Percentiles rank a stretch among this genome's conserved stretches.
phyloP scores from a whole-genome alignment of 2,797 vertebrate species.

The Melanogrammus aeglefinus region DNA sequence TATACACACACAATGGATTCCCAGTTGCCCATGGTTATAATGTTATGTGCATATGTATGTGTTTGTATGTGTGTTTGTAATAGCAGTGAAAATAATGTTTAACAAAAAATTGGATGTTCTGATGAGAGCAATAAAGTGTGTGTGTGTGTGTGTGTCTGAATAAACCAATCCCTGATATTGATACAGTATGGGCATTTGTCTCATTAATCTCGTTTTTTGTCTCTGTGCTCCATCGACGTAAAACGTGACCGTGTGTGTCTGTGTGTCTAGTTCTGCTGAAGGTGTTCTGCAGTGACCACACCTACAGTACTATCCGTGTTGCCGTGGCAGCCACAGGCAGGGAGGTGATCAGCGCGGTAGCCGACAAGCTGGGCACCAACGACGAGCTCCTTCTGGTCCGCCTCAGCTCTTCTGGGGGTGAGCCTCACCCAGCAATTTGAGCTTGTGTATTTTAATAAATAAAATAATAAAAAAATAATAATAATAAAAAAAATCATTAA shows the following conservation, averaged over 20 bases:
- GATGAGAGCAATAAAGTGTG: too few species aligned
- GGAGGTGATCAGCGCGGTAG: conserved; percentile 85
- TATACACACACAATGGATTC: neutral
- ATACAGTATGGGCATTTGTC: neutral
- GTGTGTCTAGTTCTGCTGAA: conserved; percentile 85
- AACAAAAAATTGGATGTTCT: neutral
- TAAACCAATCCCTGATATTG: too few species aligned
- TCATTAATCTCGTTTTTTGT: neutral
- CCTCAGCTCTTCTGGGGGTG: conserved; percentile 91
- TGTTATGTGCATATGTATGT: neutral
- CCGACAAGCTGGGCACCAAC: conserved; percentile 87
- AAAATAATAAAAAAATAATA: too few species aligned
- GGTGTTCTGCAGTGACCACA: conserved; percentile 94
- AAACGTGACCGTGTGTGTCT: neutral
- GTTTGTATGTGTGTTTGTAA: conserved; percentile 4
- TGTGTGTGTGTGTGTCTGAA: too few species aligned
- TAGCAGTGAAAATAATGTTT: too few species aligned
- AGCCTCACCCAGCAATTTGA: conserved; percentile 14
- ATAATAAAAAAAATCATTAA: too few species aligned
- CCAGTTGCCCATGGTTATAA: neutral
- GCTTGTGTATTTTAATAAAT: neutral
- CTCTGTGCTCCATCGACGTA: neutral
- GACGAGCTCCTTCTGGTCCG: conserved; percentile 89
- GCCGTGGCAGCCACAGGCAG: conserved; percentile 83
- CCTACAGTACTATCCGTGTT: conserved; percentile 93